Conservation (phyloP, 92 coral and sea anemone species). For the Porites divaricata region DNA sequence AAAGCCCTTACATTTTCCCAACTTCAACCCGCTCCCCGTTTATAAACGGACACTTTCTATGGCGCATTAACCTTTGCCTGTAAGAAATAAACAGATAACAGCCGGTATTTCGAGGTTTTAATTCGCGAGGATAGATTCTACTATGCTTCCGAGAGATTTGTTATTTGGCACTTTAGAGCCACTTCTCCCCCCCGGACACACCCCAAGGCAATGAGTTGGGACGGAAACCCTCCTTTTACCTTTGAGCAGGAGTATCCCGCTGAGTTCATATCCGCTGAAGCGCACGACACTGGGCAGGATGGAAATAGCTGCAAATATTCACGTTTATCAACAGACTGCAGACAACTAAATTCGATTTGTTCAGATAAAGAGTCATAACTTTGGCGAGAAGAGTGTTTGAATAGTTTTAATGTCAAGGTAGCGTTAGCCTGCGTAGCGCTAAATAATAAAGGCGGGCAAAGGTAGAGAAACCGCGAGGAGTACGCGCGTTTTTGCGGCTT, state of each 20-base stretch:
- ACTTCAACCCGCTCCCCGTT: no score
- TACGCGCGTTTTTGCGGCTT: no score
- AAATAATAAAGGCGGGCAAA: background rate
- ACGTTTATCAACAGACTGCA: constrained; percentile 32
- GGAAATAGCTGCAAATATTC: constrained; percentile 19
- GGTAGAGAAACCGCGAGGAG: background rate
- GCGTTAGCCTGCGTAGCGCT: constrained; percentile 4
- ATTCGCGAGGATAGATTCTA: no score
- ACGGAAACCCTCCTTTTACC: background rate
- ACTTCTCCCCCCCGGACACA: constrained; percentile 7
- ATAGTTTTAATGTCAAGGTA: constrained; percentile 5
- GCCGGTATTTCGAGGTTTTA: no score
- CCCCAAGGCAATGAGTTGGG: background rate
- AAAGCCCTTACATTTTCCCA: no score
- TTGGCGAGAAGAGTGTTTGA: constrained; percentile 11
- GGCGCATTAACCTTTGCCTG: no score
- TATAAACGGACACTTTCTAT: no score
- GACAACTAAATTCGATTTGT: constrained; percentile 33
- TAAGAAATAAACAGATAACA: no score
- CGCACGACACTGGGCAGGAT: constrained; percentile 2
- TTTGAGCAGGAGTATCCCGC: constrained; percentile 5
- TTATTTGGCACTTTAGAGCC: background rate
- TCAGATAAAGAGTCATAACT: constrained; percentile 1
- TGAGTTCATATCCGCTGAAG: constrained; percentile 18
- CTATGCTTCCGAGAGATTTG: no score